These are phyloP conservation scores for Dusona sp. DNA, from an alignment of 2,888 invertebrate genomes.

Conservation along the genomic window DNA sequence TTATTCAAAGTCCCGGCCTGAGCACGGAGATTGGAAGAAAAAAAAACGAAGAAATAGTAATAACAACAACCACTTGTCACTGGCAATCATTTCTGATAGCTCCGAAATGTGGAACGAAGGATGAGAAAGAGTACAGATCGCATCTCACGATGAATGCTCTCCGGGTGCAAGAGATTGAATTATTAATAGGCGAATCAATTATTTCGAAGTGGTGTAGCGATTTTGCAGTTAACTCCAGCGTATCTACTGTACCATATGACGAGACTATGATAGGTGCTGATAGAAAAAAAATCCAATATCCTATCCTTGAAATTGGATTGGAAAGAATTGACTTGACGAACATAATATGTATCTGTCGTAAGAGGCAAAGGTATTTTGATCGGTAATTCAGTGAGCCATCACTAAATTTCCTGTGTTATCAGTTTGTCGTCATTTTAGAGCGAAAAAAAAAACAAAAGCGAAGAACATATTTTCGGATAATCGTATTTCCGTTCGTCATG, in stretches of 20 bases:
- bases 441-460: not conserved
- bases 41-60: not conserved
- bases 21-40: not conserved
- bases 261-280: not conserved
- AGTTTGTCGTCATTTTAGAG: not conserved
- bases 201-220: slow-evolving; percentile 50
- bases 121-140: slow-evolving; percentile 67
- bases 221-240: slow-evolving; percentile 31
- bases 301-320: slow-evolving; percentile 18
- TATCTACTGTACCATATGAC: not conserved
- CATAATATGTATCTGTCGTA: not conserved
- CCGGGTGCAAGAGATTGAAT: slow-evolving; percentile 61
- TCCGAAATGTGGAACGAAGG: slow-evolving; percentile 9
- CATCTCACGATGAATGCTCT: slow-evolving; percentile 67
- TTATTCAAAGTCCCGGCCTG: not conserved
- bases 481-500: slow-evolving; percentile 44
- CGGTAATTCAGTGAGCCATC: slow-evolving; percentile 39
- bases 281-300: slow-evolving; percentile 36
- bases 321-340: not conserved
- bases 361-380: slow-evolving; percentile 12
- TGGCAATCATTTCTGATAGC: not conserved
- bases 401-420: not conserved
- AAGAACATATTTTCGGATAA: slow-evolving; percentile 34
- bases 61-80: not conserved
- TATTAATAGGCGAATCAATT: slow-evolving; percentile 73